Conservation (phyloP, 2,888 invertebrate species). For the Myopa tessellatipennis region DNA sequence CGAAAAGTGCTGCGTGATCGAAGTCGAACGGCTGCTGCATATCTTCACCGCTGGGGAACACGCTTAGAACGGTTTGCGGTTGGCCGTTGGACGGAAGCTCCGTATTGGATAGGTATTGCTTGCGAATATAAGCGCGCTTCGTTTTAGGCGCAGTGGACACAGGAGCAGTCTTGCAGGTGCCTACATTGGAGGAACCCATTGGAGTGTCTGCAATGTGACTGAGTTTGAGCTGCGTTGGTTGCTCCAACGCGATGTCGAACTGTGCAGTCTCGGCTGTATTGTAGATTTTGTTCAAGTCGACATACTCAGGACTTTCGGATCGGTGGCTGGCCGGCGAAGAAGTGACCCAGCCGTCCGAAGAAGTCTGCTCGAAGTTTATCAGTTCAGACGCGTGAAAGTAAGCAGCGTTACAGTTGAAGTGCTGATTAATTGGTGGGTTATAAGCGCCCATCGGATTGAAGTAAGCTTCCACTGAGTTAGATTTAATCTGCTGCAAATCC, state of each 20-base stretch:
- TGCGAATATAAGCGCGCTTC: conserved; percentile 62
- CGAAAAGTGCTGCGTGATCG: conserved; percentile 61
- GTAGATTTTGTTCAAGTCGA: conserved; percentile 65
- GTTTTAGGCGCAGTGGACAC: conserved; percentile 50
- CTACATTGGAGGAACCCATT: conserved; percentile 64
- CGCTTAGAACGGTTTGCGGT: conserved; percentile 28
- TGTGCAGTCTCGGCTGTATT: conserved; percentile 40
- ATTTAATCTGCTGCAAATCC: conserved; percentile 64
- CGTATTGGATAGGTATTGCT: conserved; percentile 38
- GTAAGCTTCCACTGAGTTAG: conserved; percentile 56
- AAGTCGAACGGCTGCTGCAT: conserved; percentile 64
- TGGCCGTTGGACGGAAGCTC: conserved; percentile 3
- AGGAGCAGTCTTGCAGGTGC: conserved; percentile 60
- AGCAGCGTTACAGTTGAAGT: conserved; percentile 54
- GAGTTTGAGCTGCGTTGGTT: not conserved
- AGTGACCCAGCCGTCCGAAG: conserved; percentile 68
- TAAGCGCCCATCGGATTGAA: conserved; percentile 67
- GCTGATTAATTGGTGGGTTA: conserved; percentile 55
- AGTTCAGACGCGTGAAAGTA: conserved; percentile 61
- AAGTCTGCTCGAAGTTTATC: conserved; percentile 65
- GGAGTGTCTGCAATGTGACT: conserved; percentile 10
- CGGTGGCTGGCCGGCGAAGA: conserved; percentile 68
- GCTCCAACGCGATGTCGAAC: conserved; percentile 31
- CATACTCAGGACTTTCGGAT: conserved; percentile 67
- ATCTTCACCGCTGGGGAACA: conserved; percentile 42